phyloP scores from a whole-genome alignment of 2,113 vertebrate genomes.

The Bothrops jararaca region DNA sequence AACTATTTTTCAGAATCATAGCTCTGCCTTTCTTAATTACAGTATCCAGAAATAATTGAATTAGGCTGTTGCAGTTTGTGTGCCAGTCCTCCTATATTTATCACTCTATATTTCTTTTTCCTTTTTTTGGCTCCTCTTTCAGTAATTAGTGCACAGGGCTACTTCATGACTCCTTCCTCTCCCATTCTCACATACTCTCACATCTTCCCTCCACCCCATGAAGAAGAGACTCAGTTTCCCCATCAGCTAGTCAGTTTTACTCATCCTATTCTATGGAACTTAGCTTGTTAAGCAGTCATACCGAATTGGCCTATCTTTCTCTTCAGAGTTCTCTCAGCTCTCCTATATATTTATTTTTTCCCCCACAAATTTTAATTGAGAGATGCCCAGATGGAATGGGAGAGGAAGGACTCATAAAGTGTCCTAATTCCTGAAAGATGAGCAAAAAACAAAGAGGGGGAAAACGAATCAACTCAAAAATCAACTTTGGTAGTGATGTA shows the following conservation, averaged over 20 bases:
- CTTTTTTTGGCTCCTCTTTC: not conserved
- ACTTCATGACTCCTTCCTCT: not conserved
- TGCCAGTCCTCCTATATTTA: not conserved
- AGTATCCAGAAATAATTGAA: not conserved
- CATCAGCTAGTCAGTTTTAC: not conserved
- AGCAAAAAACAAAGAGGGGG: not conserved
- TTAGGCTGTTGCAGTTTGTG: not conserved
- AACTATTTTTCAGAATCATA: not conserved
- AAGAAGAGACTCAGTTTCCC: not conserved
- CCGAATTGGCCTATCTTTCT: not conserved
- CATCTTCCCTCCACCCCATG: not conserved
- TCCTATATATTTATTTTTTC: not conserved
- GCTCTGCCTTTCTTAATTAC: not conserved
- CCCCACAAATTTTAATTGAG: not conserved
- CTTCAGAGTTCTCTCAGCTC: not conserved
- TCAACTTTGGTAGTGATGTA: not conserved
- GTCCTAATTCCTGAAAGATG: not conserved
- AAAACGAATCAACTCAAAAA: not conserved
- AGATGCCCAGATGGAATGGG: not conserved
- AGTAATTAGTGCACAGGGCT: not conserved
- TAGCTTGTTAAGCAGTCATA: not conserved
- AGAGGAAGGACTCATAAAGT: not conserved
- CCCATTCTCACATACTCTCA: not conserved
- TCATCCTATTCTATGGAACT: not conserved
- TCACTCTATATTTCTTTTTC: not conserved